Base-by-base conservation (phyloP, 2,113 vertebrate genomes). In the Zingel zingel region DNA sequence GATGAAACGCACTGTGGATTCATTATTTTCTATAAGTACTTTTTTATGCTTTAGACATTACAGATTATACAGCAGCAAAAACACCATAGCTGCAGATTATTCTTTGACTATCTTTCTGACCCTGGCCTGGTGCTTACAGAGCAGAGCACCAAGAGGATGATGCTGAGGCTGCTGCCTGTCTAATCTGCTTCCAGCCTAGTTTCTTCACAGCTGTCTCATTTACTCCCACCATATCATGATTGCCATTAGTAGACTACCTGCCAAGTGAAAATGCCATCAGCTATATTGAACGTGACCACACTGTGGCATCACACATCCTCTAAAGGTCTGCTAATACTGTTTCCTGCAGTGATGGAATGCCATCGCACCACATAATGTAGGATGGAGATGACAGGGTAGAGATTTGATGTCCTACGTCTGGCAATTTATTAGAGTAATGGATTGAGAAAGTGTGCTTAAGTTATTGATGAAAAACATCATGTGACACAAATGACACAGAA, bases 201-300 rank as follows among this genome's bases (percentile, higher is more conserved):
- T 89, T 75, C 82, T 82, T 81, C 73, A 57, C 69, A 76, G 86
- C 71, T 69, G 81, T 84, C 85, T 88, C 84, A 76, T 89, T 83
- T 53, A 45, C 68, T 86, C 71, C 30, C 47, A 57, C 71, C 74
- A 79, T 72, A 79, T 77, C 56, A 57, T 39, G 74, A 81, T 69
- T 78, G 19, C 73, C 74, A 89, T 93, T 82, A 92, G 77, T 15
- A 47, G 79, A 80, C 48, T 77, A 83, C 45, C 79, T 90, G 66
- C 78, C 85, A 88, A 6, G 50, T 86, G 83, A 70, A 85, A 86
- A 88, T 82, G 68, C 69, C 83, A 92, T 89, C 84, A 91, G 84
- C 57, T 61, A 59, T 43, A 83, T 70, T 54, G 27, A 84, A 81
- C 13, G 33, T 0, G 3, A 15, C 13, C 7, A 10, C 48, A 81